Evolutionary conservation across 2,113 vertebrate species (phyloP).

Genomic region (Phrynosoma blainvillii): DNA sequence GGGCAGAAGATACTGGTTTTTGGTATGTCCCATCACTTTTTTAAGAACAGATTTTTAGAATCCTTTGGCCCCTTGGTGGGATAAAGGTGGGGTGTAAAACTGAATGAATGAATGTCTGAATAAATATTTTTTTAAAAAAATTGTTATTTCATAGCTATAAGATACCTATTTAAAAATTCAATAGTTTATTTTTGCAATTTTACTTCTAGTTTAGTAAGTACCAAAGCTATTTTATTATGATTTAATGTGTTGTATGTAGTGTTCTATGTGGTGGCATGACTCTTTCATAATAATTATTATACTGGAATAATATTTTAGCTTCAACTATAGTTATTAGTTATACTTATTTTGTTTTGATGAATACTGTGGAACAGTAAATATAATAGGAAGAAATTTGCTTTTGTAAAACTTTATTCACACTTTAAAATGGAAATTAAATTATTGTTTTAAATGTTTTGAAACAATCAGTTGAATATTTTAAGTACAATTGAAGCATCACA

Average conservation of each 20-base stretch:
- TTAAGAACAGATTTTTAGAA: neutral
- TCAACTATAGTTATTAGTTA: neutral
- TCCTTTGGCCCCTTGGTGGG: too few species aligned
- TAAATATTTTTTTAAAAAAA: neutral
- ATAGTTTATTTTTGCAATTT: neutral
- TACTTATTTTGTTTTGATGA: neutral
- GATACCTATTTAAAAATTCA: neutral
- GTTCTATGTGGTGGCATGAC: neutral
- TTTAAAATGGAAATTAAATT: conserved; percentile 17
- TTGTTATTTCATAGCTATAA: neutral
- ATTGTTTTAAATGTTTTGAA: neutral
- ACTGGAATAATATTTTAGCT: neutral
- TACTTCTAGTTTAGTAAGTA: neutral
- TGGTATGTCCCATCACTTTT: neutral
- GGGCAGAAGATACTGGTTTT: neutral
- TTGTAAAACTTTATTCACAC: neutral
- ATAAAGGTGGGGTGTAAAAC: too few species aligned
- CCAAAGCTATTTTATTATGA: neutral
- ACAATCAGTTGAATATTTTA: neutral
- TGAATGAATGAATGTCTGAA: too few species aligned
- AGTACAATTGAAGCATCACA: neutral
- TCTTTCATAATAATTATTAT: neutral
- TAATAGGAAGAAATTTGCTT: neutral
- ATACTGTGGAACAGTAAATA: neutral
- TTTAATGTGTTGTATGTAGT: neutral